A percentile compares a stretch with the other conserved stretches of the same genome.
Conservation (phyloP, 2,797 vertebrate species). For the Choloepus didactylus region DNA sequence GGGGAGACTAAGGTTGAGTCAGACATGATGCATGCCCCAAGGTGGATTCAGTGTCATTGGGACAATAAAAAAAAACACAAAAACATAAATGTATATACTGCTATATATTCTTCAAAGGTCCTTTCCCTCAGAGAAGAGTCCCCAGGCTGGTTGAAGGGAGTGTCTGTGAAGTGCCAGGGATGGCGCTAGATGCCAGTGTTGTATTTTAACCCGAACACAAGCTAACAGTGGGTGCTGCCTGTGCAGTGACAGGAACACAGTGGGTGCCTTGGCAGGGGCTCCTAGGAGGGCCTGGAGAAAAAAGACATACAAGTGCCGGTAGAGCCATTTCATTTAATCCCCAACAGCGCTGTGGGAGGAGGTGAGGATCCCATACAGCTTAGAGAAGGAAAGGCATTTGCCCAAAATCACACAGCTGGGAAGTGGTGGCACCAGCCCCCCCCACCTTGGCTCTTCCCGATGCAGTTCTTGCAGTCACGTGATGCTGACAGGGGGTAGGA, state of each 20-base stretch:
- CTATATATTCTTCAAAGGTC: not conserved
- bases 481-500: not conserved
- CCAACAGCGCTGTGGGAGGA: rapidly evolving
- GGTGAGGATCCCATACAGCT: not conserved
- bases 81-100: no score
- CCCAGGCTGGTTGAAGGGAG: not conserved
- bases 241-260: not conserved
- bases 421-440: no score
- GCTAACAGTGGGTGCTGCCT: no score
- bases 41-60: not conserved
- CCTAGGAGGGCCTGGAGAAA: not conserved
- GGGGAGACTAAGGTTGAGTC: not conserved
- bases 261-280: not conserved
- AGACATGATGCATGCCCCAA: not conserved
- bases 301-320: not conserved
- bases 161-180: not conserved
- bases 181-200: not conserved
- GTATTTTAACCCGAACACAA: no score
- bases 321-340: no score
- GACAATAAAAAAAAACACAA: not conserved
- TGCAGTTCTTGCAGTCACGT: no score
- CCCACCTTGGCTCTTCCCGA: not conserved
- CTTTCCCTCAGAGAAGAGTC: not conserved
- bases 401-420: not conserved
- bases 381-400: no score